Evolutionary conservation across 2,888 invertebrate species (phyloP), one percentile per base, ranked within the genome.

Genomic region (Achlya flavicornis): DNA sequence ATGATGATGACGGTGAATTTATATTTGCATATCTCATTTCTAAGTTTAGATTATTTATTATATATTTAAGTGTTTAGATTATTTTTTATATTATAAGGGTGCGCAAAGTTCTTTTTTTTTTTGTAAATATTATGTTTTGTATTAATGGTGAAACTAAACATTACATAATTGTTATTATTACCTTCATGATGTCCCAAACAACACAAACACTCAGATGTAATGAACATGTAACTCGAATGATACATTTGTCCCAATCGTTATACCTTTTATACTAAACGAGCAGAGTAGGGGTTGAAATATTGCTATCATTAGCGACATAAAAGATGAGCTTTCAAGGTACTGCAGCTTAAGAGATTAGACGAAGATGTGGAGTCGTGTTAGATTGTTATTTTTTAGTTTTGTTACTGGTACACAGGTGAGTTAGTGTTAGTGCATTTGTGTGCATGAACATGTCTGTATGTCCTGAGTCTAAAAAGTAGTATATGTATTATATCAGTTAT

Each of bases 281-380:
- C 66, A 65, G 71, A 72, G 86, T 81, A 85, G 90, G 92, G 92
- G 89, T 71, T 91, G 90, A 92, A 86, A 87, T 83, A 93, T 92
- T 72, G 74, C 60, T 33, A 76, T 85, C 88, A 89, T 92, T 91
- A 90, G 70, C 58, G 57, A 76, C 71, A 90, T 81, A 90, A 89
- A 81, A 84, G 86, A 85, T 68, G 80, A 86, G 81, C 84, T 86
- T 84, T 88, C 90, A 92, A 92, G 91, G 91, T 83, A 79, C 76
- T 64, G 63, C 70, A 68, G 75, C 73, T 72, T 74, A 72, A 64
- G 61, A 43, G 79, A 53, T 75, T 80, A 83, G 60, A 65, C 67
- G 66, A 63, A 64, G 58, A 63, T 7, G 64, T 87, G 68, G 91
- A 88, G 86, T 58, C 32, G 79, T 58, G 41, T 64, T 11, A 41